Evolutionary conservation across 2,888 invertebrate species (phyloP), one percentile per base, ranked within the genome.

Genomic region (Napeogenes sylphis): DNA sequence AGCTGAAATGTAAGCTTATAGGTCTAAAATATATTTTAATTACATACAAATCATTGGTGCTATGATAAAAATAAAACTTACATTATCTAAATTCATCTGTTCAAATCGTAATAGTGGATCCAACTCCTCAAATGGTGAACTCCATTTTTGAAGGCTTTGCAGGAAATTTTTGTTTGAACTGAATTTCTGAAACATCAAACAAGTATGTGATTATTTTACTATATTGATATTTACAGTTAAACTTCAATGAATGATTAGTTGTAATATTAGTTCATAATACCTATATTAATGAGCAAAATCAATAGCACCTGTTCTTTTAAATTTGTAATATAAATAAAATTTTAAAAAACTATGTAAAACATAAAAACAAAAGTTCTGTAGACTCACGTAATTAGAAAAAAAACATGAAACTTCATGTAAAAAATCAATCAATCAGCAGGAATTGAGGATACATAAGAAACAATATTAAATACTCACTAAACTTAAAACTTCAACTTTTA

Each of bases 71-170:
- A 30, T 10, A 30, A 47, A 47, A 63, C 62, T 60, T 61, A 68
- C 90, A 77, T 87, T 83, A 46, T 84, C 81, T 35, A 75, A 63
- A 72, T 81, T 77, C 81, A 87, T 82, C 78, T 85, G 84, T 71
- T 87, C 87, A 81, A 89, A 90, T 67, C 82, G 82, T 47, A 90
- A 71, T 14, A 90, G 73, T 13, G 90, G 90, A 70, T 90, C 90
- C 8, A 82, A 76, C 73, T 86, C 88, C 72, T 87, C 90, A 79
- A 87, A 88, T 38, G 82, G 80, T 62, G 82, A 79, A 77, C 85
- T 90, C 86, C 88, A 89, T 80, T 87, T 89, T 66, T 82, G 84
- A 12, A 90, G 76, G 57, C 79, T 83, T 58, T 89, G 85, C 46
- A 87, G 78, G 47, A 89, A 84, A 64, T 75, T 79, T 71, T 81